Evolutionary conservation across 2,888 invertebrate genomes (phyloP), one percentile per base, ranked within the genome.

Genomic region (Linyphia triangularis): DNA sequence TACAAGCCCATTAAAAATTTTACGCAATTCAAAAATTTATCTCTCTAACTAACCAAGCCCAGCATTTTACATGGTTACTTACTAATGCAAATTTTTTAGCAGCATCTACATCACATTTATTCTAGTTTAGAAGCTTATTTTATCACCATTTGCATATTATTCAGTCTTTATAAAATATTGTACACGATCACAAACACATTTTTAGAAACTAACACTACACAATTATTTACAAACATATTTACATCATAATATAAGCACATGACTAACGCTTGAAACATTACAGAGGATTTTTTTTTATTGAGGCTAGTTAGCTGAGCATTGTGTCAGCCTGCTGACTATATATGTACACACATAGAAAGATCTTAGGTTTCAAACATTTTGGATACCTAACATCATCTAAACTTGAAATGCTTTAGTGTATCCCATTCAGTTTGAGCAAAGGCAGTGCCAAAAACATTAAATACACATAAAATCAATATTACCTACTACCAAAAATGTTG

Each of bases 141-240:
- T 72, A 72, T 82, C 82, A 82, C 72, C 82, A 72, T 26, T 63
- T 72, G 77, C 22, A 70, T 22, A 37, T 70, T 59, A 69, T 19
- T 59, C 59, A 88, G 86, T 75, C 86, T 88, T n/a, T 88, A 81
- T 67, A 88, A 82, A 88, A 88, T 37, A 81, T 40, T 73, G 51
- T 51, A 51, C 51, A 81, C 43, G 75, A 63, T 51, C 65, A 72
- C 79, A 72, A 26, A 81, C 40, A 75, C n/a, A 37, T 51, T n/a
- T n/a, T 73, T 57, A 79, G 81, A 59, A 73, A 61, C 85, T 85
- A 86, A 40, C 51, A 69, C 86, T 81, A 81, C 81, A 81, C 51
- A 51, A 51, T n/a, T 88, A 88, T 88, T n/a, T 88, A 88, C 81
- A 81, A 22, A 40, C 43, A 33, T 88, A 81, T 88, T 26, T 88